phyloP scores from a whole-genome alignment of 2,888 invertebrate genomes.

The Dromius quadrimaculatus region DNA sequence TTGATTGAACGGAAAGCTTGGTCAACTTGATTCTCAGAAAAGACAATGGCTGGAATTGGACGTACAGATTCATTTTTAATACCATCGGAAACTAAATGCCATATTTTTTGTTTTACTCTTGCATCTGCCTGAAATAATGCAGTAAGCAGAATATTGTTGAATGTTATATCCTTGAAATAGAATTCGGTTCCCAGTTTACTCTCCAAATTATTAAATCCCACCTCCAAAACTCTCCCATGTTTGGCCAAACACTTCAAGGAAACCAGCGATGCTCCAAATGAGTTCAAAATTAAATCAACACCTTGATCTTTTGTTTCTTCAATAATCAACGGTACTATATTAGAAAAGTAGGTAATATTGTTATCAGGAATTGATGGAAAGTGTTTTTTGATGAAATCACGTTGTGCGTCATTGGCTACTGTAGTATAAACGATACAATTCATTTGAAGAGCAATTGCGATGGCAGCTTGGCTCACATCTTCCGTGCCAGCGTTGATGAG shows the following conservation, averaged over 20 bases:
- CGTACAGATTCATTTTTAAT: constrained; percentile 89
- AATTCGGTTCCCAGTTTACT: constrained; percentile 97
- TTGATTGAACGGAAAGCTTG: constrained; percentile 96
- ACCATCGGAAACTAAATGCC: constrained; percentile 84
- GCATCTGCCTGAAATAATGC: constrained; percentile 84
- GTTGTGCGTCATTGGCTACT: constrained; percentile 88
- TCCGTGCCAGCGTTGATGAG: constrained; percentile 97
- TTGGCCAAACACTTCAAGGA: constrained; percentile 91
- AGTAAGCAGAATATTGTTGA: constrained; percentile 97
- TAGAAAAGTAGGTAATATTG: constrained; percentile 90
- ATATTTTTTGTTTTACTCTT: constrained; percentile 81
- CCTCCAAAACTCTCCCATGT: constrained; percentile 97
- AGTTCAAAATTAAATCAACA: constrained; percentile 95
- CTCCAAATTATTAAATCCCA: constrained; percentile 96
- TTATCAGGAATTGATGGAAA: constrained; percentile 87
- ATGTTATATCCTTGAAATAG: constrained; percentile 94
- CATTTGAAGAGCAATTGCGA: constrained; percentile 90
- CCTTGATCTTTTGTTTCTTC: constrained; percentile 88
- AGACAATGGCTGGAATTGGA: constrained; percentile 91
- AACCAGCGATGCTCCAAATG: constrained; percentile 93
- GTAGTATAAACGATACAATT: constrained; percentile 94
- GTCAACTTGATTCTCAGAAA: constrained; percentile 88
- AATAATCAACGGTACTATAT: constrained; percentile 91
- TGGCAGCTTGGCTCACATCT: constrained; percentile 97
- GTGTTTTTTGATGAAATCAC: constrained; percentile 85